A percentile compares a stretch with the other conserved stretches of the same genome.
Evolutionary conservation across 2,113 vertebrate genomes (phyloP).

Genomic region (Phoenicopterus ruber): DNA sequence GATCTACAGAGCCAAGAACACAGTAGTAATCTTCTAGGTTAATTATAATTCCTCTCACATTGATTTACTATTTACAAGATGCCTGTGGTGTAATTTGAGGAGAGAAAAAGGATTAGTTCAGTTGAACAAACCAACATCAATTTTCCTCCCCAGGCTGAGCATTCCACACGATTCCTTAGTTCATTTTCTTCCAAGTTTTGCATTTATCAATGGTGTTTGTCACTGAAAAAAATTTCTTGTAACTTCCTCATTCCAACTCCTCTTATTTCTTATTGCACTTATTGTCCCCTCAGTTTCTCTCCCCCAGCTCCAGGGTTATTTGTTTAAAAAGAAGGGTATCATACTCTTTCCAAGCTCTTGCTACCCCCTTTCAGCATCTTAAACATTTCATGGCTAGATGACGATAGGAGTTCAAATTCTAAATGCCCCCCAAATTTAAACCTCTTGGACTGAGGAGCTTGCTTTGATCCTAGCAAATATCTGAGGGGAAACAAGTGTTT

Average conservation of each 20-base stretch:
- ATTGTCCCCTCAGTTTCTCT: background rate
- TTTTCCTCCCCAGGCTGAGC: background rate
- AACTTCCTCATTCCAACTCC: background rate
- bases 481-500: background rate
- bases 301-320: background rate
- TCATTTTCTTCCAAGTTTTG: background rate
- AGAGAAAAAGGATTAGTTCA: background rate
- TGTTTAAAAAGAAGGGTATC: background rate
- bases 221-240: background rate
- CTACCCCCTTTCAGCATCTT: background rate
- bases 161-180: background rate
- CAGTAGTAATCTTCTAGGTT: background rate
- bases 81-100: background rate
- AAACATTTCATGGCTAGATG: background rate
- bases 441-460: background rate
- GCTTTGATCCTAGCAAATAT: background rate
- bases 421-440: background rate
- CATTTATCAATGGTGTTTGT: background rate
- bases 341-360: background rate
- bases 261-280: background rate
- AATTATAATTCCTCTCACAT: background rate
- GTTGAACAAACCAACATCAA: background rate
- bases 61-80: background rate
- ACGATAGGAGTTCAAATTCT: background rate
- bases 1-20: background rate